Base-by-base conservation (phyloP, 2,888 invertebrate species). In the Pediacus dermestoides region DNA sequence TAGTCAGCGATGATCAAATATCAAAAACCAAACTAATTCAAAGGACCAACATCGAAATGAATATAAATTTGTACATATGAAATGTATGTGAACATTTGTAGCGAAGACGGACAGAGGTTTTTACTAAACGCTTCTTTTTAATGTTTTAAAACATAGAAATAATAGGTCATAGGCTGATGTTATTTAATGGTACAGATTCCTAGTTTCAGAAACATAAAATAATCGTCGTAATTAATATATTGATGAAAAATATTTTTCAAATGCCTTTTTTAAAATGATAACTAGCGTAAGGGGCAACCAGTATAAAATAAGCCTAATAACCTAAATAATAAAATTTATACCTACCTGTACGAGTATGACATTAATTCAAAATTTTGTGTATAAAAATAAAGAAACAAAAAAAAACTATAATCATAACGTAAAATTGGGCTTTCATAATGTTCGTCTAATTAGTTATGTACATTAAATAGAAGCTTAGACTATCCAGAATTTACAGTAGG, bases 1-100 rank as follows among this genome's bases (percentile, higher is more conserved):
- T 13, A 70, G 75, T 53, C 53, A 61, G 42, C 55, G 52, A 45
- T 61, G 48, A 50, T 40, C 21, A 27, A 35, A 37, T 39, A 48
- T 39, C 41, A 47, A 43, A 46, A 37, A 43, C 11, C 11, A 28
- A 28, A 28, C 14, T 28, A 18, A 18, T 18, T 30, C 11, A 43
- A 55, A 52, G 63, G 65, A 66, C 65, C 64, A 65, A 64, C 64
- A 63, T 64, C 61, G 60, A 65, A 63, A 46, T 37, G 42, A 39
- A 39, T 46, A 35, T 43, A 45, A 50, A 45, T 21, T 43, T 37
- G 37, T 35, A 43, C 28, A 34, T 30, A n/a, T 41, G 36, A 36
- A 37, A 34, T 40, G 37, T 39, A 43, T 39, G 39, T 43, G 39
- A 30, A 28, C 34, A 31, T 27, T 14, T 32, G 31, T 32, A 27